Percentiles rank a stretch among this genome's conserved stretches.
phyloP scores from a whole-genome alignment of 2,113 vertebrate genomes.

The Spermophilus dauricus region DNA sequence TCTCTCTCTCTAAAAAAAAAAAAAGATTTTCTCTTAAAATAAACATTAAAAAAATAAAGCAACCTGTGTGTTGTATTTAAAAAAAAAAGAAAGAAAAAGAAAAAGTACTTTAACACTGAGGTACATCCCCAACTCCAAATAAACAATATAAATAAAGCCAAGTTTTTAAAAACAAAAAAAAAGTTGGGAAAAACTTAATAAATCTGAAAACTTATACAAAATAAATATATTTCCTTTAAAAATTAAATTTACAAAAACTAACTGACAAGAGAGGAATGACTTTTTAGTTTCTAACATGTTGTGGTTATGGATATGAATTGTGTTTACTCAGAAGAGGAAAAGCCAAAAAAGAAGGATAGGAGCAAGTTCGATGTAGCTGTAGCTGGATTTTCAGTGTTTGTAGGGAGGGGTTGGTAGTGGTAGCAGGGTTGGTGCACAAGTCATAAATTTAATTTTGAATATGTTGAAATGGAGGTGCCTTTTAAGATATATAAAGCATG shows the following conservation, averaged over 20 bases:
- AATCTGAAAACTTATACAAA: slow-evolving; percentile 42
- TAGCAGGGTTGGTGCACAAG: neutral
- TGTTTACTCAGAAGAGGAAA: neutral
- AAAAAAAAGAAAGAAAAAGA: too few relatives aligned
- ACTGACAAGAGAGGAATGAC: neutral
- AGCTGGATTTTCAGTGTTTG: neutral
- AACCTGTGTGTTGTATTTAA: too few relatives aligned
- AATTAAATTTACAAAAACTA: slow-evolving; percentile 31
- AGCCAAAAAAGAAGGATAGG: neutral
- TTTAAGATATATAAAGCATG: neutral
- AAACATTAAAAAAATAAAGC: too few relatives aligned
- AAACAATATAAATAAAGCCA: neutral
- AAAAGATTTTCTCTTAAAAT: too few relatives aligned
- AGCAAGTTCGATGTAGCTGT: neutral
- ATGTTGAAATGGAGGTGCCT: neutral
- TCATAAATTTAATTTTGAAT: slow-evolving; percentile 2
- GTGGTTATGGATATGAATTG: neutral
- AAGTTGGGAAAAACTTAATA: neutral
- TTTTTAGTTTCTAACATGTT: neutral
- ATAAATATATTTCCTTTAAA: slow-evolving; percentile 38
- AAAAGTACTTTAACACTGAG: neutral
- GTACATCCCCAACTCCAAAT: too few relatives aligned
- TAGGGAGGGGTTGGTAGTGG: neutral
- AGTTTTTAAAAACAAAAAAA: neutral
- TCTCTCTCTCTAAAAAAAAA: too few relatives aligned